Percentiles rank a stretch among this genome's conserved stretches.
Conservation (phyloP, 2,888 invertebrate species). For the Philhelius pedissequus region DNA sequence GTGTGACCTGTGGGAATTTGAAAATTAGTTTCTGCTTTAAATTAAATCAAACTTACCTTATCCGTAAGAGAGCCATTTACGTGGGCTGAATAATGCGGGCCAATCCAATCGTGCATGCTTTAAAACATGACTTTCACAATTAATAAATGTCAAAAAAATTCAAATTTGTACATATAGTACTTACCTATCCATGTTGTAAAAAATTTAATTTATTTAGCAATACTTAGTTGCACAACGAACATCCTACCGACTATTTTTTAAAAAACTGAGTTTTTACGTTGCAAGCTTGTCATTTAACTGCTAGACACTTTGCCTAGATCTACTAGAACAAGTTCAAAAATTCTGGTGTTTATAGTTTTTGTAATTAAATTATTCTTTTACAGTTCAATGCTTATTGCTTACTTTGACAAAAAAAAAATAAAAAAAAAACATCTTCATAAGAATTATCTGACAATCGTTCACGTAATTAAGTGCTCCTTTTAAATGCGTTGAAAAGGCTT, state of each 20-base stretch:
- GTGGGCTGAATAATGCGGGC: conserved; percentile 78
- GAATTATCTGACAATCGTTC: background rate
- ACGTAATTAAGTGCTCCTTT: background rate
- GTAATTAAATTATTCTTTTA: conserved; percentile 13
- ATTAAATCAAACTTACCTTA: conserved; percentile 80
- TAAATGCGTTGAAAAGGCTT: background rate
- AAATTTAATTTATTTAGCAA: background rate
- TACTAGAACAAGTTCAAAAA: background rate
- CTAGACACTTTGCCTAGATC: background rate
- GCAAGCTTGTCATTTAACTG: background rate
- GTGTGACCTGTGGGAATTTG: conserved; percentile 76
- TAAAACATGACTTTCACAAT: background rate
- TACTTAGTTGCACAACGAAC: background rate
- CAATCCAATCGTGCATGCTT: conserved; percentile 79
- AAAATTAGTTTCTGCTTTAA: background rate
- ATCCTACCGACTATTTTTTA: background rate
- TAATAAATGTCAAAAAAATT: background rate
- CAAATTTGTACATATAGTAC: background rate
- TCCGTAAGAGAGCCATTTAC: conserved; percentile 90
- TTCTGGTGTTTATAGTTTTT: conserved; percentile 6
- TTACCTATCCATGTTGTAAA: background rate
- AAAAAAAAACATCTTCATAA: background rate
- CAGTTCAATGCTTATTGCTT: conserved; percentile 9
- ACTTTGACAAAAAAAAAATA: background rate
- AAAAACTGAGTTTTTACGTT: background rate